Percentiles rank a stretch among this genome's conserved stretches.
Conservation (phyloP, 2,888 invertebrate species). For the Sinhomidia bicolor region DNA sequence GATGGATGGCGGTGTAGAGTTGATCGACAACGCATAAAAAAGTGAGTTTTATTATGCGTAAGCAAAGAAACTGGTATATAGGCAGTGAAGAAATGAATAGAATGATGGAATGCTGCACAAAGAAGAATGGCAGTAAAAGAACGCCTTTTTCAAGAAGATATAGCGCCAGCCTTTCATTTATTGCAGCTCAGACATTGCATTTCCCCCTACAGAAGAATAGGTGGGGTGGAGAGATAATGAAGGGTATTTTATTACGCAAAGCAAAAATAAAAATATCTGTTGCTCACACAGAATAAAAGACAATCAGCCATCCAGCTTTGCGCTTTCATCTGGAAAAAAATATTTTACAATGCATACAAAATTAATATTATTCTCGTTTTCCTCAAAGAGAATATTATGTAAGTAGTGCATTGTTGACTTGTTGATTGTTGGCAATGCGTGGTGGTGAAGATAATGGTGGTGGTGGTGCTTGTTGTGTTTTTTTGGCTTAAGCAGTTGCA, state of each 20-base stretch:
- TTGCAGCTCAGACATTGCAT: no score
- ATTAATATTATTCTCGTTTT: no score
- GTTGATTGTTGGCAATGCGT: no score
- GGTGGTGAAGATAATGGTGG: no score
- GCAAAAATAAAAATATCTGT: no score
- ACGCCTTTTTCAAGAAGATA: conserved; percentile 12
- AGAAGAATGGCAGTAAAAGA: not conserved
- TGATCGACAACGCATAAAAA: conserved; percentile 60
- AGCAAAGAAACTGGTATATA: not conserved
- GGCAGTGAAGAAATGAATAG: no score
- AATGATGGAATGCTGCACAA: conserved; percentile 53
- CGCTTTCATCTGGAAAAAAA: no score
- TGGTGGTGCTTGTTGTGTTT: no score
- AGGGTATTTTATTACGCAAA: conserved; percentile 33
- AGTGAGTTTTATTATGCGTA: conserved; percentile 41
- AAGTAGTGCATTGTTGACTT: not conserved
- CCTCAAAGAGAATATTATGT: no score
- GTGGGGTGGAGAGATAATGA: conserved; percentile 20
- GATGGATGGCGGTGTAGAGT: not conserved
- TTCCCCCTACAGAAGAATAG: conserved; percentile 22
- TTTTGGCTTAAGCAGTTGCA: no score
- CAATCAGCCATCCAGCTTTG: no score
- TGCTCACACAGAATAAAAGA: no score
- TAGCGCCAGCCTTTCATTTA: not conserved
- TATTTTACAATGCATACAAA: not conserved